Percentiles rank a stretch among this genome's conserved stretches.
Conservation (phyloP, 2,113 vertebrate species). For the Murina feae region DNA sequence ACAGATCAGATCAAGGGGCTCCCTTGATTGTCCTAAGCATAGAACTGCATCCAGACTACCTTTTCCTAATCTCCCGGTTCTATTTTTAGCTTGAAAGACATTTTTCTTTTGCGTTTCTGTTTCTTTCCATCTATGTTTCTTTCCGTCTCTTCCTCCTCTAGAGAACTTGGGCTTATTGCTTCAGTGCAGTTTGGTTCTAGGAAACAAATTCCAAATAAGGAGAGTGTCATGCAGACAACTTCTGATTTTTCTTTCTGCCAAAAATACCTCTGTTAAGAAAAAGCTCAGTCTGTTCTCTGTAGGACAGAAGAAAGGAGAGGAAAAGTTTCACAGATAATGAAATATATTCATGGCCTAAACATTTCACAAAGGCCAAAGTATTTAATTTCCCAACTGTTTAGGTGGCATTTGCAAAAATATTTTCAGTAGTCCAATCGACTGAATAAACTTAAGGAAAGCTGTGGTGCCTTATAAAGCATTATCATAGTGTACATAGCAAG, state of each 20-base stretch:
- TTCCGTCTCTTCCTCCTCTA: background rate
- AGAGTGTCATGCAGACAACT: background rate
- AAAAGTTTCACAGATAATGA: background rate
- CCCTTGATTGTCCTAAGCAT: background rate
- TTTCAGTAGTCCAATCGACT: background rate
- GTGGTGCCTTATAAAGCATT: background rate
- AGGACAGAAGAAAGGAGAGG: background rate
- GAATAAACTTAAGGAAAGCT: background rate
- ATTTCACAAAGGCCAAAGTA: background rate
- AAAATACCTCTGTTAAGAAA: background rate
- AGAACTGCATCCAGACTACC: background rate
- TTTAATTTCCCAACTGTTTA: background rate
- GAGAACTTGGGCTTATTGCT: background rate
- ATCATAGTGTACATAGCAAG: accelerated
- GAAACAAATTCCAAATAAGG: background rate
- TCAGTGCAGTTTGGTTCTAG: background rate
- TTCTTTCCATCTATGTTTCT: background rate
- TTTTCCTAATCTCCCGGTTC: background rate
- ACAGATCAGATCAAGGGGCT: background rate
- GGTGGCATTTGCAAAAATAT: background rate
- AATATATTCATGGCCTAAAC: background rate
- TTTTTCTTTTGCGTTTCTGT: background rate
- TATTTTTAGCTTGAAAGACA: background rate
- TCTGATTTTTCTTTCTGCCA: background rate
- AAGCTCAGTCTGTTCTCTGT: background rate